These are phyloP conservation scores for Anastrepha ludens DNA, from an alignment of 1,140 invertebrate genomes.

Conservation along the genomic window DNA sequence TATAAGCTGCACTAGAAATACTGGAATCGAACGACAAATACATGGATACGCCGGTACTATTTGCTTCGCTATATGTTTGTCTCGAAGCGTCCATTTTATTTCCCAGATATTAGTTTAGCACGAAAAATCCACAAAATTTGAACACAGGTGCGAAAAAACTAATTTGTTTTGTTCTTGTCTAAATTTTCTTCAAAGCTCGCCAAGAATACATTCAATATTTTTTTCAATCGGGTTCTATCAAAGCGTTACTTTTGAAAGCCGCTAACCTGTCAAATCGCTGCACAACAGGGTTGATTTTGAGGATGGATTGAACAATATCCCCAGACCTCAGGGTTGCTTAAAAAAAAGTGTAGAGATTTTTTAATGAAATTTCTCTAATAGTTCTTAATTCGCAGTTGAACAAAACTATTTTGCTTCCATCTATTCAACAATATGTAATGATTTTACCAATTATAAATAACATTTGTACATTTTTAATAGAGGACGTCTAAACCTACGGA, in stretches of 20 bases:
- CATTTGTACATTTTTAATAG: too few species aligned
- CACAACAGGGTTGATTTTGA: background rate
- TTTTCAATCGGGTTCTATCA: background rate
- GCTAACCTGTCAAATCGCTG: background rate
- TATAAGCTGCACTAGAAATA: slow-evolving; percentile 61
- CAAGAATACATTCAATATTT: background rate
- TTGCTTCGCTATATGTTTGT: slow-evolving; percentile 1
- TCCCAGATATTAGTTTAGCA: background rate
- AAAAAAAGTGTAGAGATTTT: too few species aligned
- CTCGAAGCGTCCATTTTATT: background rate
- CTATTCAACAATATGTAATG: too few species aligned
- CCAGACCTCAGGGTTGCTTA: too few species aligned
- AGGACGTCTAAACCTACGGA: too few species aligned
- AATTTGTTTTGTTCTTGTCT: background rate
- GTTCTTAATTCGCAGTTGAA: too few species aligned
- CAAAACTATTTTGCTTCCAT: too few species aligned
- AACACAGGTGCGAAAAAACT: background rate
- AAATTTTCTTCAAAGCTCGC: background rate
- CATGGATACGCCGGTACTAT: slow-evolving; percentile 62
- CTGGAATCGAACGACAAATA: slow-evolving; percentile 69
- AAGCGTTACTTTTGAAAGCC: slow-evolving; percentile 44
- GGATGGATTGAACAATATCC: background rate
- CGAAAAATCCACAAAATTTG: background rate
- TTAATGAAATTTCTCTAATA: too few species aligned
- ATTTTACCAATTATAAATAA: too few species aligned